phyloP scores from a whole-genome alignment of 2,113 vertebrate genomes.

The Xiphorhynchus elegans region DNA sequence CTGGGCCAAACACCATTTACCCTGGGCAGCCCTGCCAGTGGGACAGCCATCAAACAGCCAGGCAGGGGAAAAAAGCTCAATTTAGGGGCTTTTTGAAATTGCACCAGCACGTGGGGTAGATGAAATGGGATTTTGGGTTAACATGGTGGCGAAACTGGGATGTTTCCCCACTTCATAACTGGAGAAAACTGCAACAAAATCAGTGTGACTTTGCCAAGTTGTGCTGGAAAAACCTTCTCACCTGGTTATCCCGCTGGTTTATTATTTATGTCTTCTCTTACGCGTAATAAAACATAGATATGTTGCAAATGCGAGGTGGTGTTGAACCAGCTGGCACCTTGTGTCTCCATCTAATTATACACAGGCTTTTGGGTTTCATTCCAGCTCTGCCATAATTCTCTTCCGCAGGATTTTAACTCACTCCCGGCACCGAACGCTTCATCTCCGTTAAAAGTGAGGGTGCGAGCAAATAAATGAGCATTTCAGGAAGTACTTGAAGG shows the following conservation, averaged over 20 bases:
- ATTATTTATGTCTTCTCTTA: not conserved
- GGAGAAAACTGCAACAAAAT: not conserved
- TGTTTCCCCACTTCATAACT: not conserved
- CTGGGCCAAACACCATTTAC: fast-evolving
- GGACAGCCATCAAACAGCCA: not conserved
- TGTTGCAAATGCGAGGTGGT: not conserved
- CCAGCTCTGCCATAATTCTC: not conserved
- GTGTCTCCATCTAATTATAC: not conserved
- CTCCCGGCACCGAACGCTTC: not conserved
- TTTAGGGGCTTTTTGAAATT: not conserved
- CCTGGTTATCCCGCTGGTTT: not conserved
- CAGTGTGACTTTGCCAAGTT: not conserved
- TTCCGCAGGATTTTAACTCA: slow-evolving; percentile 18
- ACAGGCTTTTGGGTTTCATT: not conserved
- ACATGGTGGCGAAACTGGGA: not conserved
- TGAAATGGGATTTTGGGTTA: not conserved
- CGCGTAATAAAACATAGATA: not conserved
- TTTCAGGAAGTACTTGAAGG: slow-evolving; percentile 44
- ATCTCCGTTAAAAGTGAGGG: not conserved
- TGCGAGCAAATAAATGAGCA: not conserved
- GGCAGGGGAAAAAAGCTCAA: no score
- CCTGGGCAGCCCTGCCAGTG: not conserved
- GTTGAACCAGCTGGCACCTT: not conserved
- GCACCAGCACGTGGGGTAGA: not conserved
- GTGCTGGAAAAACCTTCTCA: not conserved